Evolutionary conservation across 2,113 vertebrate species (phyloP).

Genomic region (Erythrolamprus reginae): DNA sequence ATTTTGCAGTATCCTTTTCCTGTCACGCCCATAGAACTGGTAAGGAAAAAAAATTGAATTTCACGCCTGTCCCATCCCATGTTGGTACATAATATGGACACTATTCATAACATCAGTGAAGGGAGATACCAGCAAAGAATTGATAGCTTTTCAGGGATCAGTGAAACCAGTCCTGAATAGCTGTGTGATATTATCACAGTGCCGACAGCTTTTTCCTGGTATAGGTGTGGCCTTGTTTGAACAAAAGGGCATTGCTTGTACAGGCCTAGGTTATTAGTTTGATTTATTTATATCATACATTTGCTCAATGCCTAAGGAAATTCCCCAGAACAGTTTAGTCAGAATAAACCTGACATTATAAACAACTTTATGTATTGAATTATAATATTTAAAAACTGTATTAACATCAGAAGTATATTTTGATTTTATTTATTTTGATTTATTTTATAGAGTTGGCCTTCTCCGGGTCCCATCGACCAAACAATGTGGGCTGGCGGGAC

Average conservation of each 20-base stretch:
- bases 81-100: neutral
- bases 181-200: neutral
- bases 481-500: too few relatives aligned
- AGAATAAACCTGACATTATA: neutral
- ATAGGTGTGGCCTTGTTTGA: neutral
- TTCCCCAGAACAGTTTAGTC: neutral
- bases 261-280: neutral
- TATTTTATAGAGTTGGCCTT: too few relatives aligned
- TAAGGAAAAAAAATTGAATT: too few relatives aligned
- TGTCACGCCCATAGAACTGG: too few relatives aligned
- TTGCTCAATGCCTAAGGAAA: neutral
- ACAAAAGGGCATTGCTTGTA: neutral
- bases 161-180: neutral
- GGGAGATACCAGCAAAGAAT: neutral
- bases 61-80: neutral
- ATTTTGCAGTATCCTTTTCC: too few relatives aligned
- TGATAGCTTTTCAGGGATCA: neutral
- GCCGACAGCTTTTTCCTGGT: neutral
- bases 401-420: neutral
- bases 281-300: neutral
- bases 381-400: neutral
- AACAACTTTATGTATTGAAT: neutral
- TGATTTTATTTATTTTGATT: too few relatives aligned
- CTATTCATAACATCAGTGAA: neutral
- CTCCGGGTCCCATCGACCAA: too few relatives aligned